Conservation (phyloP, 2,888 invertebrate genomes). For the Camponotus fellah region DNA sequence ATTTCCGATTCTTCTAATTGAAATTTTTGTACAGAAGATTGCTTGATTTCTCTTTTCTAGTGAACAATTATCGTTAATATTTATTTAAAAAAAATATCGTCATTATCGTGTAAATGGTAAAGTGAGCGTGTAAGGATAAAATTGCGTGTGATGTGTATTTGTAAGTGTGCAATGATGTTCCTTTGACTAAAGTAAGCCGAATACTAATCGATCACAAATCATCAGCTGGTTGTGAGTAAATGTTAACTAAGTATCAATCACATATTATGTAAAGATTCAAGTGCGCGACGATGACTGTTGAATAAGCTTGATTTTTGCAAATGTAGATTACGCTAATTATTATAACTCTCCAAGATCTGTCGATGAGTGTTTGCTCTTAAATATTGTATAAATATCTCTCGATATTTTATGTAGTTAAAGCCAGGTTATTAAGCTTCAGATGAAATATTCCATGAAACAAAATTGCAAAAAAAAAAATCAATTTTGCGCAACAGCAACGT, state of each 20-base stretch:
- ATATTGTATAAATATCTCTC: slow-evolving; percentile 37
- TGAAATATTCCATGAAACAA: not conserved
- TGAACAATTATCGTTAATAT: slow-evolving; percentile 14
- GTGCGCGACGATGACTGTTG: slow-evolving; percentile 62
- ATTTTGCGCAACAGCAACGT: slow-evolving; percentile 53
- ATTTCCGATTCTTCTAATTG: slow-evolving; percentile 3
- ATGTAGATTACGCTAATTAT: slow-evolving; percentile 29
- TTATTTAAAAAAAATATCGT: slow-evolving; percentile 35
- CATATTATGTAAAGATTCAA: slow-evolving; percentile 57
- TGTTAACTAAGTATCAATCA: slow-evolving; percentile 75
- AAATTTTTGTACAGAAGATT: slow-evolving; percentile 5
- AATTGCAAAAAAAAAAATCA: slow-evolving; percentile 19
- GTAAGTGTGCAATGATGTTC: slow-evolving; percentile 62
- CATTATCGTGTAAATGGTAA: slow-evolving; percentile 35
- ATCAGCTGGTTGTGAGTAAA: slow-evolving; percentile 84
- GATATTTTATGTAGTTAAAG: slow-evolving; percentile 25
- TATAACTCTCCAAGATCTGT: slow-evolving; percentile 2
- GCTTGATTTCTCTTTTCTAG: slow-evolving; percentile 12
- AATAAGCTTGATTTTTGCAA: slow-evolving; percentile 57
- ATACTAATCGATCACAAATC: slow-evolving; percentile 78
- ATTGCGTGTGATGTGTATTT: slow-evolving; percentile 42
- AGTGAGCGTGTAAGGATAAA: slow-evolving; percentile 13
- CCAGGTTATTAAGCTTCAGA: slow-evolving; percentile 23
- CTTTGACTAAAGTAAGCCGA: slow-evolving; percentile 66
- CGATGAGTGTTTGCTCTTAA: slow-evolving; percentile 7